Percentiles rank a stretch among this genome's conserved stretches.
Conservation (phyloP, 1,140 invertebrate genomes). For the Colletes gigas region DNA sequence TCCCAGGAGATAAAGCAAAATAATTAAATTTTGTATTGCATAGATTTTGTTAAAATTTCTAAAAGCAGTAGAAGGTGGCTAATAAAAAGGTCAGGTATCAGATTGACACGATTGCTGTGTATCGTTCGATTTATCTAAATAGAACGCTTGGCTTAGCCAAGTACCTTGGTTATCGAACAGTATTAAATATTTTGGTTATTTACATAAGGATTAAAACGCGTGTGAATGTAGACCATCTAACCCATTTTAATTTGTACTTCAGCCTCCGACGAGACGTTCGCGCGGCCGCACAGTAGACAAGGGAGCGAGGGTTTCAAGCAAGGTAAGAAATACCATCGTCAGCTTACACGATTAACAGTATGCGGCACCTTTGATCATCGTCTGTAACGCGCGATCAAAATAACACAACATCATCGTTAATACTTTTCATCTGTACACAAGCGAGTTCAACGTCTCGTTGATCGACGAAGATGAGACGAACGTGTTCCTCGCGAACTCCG, state of each 20-base stretch:
- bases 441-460: neutral
- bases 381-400: slow-evolving; percentile 5
- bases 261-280: slow-evolving; percentile 79
- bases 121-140: too few relatives aligned
- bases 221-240: neutral
- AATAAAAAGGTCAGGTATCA: too few relatives aligned
- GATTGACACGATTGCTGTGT: too few relatives aligned
- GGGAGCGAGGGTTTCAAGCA: slow-evolving; percentile 79
- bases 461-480: neutral
- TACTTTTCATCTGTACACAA: neutral
- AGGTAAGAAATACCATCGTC: slow-evolving; percentile 73
- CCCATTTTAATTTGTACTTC: slow-evolving; percentile 53
- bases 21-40: too few relatives aligned
- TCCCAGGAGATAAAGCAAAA: too few relatives aligned
- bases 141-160: too few relatives aligned
- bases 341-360: slow-evolving; percentile 46
- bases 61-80: too few relatives aligned
- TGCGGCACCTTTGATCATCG: slow-evolving; percentile 6
- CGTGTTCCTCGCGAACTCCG: neutral
- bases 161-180: too few relatives aligned
- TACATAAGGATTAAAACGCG: too few relatives aligned
- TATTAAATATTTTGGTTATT: too few relatives aligned
- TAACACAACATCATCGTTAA: slow-evolving; percentile 12
- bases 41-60: too few relatives aligned
- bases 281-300: slow-evolving; percentile 79